Evolutionary conservation across 1,140 invertebrate genomes (phyloP).

Genomic region (Drosophila rufa): DNA sequence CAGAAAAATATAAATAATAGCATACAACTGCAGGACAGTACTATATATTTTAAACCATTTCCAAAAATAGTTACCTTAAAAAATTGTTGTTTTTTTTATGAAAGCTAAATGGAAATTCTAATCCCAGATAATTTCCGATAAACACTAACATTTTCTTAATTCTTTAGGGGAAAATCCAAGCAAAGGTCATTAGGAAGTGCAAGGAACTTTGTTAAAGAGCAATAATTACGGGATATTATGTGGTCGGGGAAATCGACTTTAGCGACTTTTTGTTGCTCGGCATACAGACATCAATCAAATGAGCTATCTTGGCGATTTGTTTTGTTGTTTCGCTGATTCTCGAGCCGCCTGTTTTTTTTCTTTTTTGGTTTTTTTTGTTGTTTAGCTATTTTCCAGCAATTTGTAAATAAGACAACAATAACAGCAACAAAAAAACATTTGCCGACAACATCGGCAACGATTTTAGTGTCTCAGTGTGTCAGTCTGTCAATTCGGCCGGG

Average conservation of each 20-base stretch:
- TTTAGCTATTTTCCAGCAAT: constrained; percentile 79
- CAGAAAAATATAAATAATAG: too few species aligned
- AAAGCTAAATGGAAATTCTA: background rate
- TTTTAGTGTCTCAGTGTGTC: constrained; percentile 82
- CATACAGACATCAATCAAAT: constrained; percentile 72
- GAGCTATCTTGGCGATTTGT: constrained; percentile 66
- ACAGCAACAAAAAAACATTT: constrained; percentile 50
- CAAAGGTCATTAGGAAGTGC: background rate
- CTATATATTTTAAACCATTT: too few species aligned
- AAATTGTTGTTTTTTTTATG: too few species aligned
- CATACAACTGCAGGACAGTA: too few species aligned
- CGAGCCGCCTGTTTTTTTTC: background rate
- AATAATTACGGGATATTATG: constrained; percentile 18
- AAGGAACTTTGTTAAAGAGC: background rate
- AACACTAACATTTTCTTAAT: too few species aligned
- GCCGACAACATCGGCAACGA: constrained; percentile 63
- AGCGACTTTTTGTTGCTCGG: constrained; percentile 4
- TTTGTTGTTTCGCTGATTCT: constrained; percentile 57
- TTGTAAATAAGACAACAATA: constrained; percentile 75
- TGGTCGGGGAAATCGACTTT: constrained; percentile 11
- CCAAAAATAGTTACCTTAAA: too few species aligned
- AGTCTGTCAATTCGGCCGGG: constrained; percentile 37
- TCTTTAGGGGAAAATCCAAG: background rate
- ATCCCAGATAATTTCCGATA: fast-evolving
- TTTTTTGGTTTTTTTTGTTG: constrained; percentile 1